Evolutionary conservation across 92 coral and sea anemone species (phyloP), one percentile per base, ranked within the genome.

Genomic region (Zoanthus solanderi): DNA sequence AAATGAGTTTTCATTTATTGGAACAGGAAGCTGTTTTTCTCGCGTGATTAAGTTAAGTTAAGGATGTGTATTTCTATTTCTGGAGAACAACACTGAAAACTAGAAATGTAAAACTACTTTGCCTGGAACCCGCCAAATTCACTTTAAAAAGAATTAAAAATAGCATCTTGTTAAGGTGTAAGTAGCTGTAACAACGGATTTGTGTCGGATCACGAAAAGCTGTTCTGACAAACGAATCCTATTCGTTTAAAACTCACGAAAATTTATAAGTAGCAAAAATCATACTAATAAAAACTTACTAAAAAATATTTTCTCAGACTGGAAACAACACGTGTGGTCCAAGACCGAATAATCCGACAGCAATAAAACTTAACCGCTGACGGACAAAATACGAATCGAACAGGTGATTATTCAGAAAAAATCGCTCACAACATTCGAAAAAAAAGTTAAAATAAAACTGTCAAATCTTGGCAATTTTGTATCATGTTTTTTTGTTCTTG

Each of bases 271-370:
- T 16, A 80, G 48, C 48, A 60, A 60, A 45, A 18, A 37, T 60
- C 68, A 4, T 44, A 37, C 74, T 61, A 7, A 61, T 37, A 23
- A 57, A 31, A 7, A 42, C 60, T 52, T 11, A 23, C 61, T 79
- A 63, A 42, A 63, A 79, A 80, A 73, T n/a, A 63, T 37, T 66
- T 45, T 18, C 28, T 57, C 34, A 58, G 57, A 37, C 42, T 37
- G 42, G 42, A 37, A 5, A 12, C 73, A 61, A 79, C 84, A 80
- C 84, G 84, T 80, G 84, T 80, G 84, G 84, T 80, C 84, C 61
- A 6, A 37, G 42, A 37, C 42, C 10, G 17, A 30, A 65, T 66
- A 80, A 61, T 80, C 84, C 68, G 53, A 45, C 8, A 4, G 73
- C 54, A 45, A 80, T 80, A 37, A 80, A 80, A 80, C 73, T 46